phyloP scores from a whole-genome alignment of 1,140 invertebrate genomes.

The Bombus turneri region DNA sequence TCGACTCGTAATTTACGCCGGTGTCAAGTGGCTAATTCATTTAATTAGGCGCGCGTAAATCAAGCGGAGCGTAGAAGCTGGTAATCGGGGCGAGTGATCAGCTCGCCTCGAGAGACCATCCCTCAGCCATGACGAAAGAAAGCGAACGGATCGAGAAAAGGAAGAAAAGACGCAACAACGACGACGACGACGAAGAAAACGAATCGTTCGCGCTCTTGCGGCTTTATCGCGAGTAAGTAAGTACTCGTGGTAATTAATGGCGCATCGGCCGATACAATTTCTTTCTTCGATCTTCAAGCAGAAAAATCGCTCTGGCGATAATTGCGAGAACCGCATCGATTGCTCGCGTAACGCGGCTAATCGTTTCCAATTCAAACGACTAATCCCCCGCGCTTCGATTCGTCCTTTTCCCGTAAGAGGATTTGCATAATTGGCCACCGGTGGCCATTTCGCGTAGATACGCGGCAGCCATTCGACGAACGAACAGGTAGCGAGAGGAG shows the following conservation, averaged over 20 bases:
- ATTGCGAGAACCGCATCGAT: slow-evolving; percentile 10
- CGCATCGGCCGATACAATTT: slow-evolving; percentile 18
- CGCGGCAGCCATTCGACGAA: not conserved
- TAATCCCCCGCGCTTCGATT: slow-evolving; percentile 13
- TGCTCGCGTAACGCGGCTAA: slow-evolving; percentile 10
- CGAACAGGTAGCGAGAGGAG: slow-evolving; percentile 1
- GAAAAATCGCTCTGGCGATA: slow-evolving; percentile 23
- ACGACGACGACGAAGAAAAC: not conserved
- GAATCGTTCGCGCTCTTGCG: not conserved
- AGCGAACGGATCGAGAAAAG: not conserved
- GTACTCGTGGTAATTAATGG: slow-evolving; percentile 24
- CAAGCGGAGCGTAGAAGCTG: slow-evolving; percentile 16
- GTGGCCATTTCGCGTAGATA: slow-evolving; percentile 41
- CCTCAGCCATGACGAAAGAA: slow-evolving; percentile 3
- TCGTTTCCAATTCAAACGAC: slow-evolving; percentile 43
- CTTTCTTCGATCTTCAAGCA: not conserved
- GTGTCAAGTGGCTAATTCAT: slow-evolving; percentile 38
- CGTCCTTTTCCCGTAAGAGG: slow-evolving; percentile 27
- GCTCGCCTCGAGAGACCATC: not conserved
- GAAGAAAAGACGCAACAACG: not conserved
- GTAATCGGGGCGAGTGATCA: slow-evolving; percentile 22
- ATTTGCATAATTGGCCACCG: slow-evolving; percentile 62
- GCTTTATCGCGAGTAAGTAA: not conserved
- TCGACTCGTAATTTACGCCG: slow-evolving; percentile 47
- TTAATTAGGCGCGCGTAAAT: slow-evolving; percentile 47